Evolutionary conservation across 2,888 invertebrate species (phyloP).

Genomic region (Nowickia ferox): DNA sequence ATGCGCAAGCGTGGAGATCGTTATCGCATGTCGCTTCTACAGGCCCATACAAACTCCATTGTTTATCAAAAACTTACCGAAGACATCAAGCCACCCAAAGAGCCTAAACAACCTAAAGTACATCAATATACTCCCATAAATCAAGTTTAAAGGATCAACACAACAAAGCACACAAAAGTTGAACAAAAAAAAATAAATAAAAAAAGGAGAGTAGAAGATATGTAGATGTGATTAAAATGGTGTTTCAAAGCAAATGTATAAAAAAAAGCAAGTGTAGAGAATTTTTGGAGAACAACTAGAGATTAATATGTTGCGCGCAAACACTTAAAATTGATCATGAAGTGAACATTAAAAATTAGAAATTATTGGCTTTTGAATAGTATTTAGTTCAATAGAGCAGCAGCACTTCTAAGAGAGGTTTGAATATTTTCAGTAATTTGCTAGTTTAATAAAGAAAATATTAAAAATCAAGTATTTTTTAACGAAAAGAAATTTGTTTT

Average conservation of each 20-base stretch:
- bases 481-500: neutral
- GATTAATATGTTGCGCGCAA: neutral
- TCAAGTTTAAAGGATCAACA: slow-evolving; percentile 80
- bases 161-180: neutral
- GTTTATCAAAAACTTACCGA: slow-evolving; percentile 92
- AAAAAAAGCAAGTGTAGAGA: neutral
- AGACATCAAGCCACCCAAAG: slow-evolving; percentile 86
- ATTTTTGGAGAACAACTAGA: neutral
- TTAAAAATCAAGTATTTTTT: slow-evolving; percentile 45
- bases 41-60: slow-evolving; percentile 84
- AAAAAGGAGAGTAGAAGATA: slow-evolving; percentile 26
- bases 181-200: slow-evolving; percentile 10
- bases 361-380: slow-evolving; percentile 49
- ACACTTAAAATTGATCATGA: neutral
- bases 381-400: slow-evolving; percentile 51
- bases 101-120: slow-evolving; percentile 86
- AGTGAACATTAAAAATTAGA: slow-evolving; percentile 13
- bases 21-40: slow-evolving; percentile 82
- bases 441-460: slow-evolving; percentile 56
- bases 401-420: slow-evolving; percentile 62
- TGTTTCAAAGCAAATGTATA: slow-evolving; percentile 4
- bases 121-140: slow-evolving; percentile 87
- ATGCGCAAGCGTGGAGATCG: slow-evolving; percentile 84
- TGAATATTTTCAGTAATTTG: slow-evolving; percentile 61
- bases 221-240: neutral